Conservation (phyloP, 2,888 invertebrate species). For the Parnassius apollo region DNA sequence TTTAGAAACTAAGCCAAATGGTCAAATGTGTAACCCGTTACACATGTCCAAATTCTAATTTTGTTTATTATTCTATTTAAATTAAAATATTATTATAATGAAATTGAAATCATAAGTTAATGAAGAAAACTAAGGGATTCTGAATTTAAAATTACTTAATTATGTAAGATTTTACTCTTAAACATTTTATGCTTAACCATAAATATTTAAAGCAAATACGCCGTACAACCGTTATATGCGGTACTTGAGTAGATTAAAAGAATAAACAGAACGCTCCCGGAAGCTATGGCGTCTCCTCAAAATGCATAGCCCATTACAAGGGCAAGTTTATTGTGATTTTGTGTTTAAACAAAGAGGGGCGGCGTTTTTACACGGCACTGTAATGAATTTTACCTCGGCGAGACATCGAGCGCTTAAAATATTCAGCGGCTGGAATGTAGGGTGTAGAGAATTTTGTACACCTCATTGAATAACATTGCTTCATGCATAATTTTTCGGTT, state of each 20-base stretch:
- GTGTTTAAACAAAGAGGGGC: constrained; percentile 74
- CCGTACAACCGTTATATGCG: constrained; percentile 20
- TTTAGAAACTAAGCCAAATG: no score
- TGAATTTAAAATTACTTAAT: no score
- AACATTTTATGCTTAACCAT: neutral
- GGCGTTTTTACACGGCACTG: constrained; percentile 60
- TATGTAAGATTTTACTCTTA: no score
- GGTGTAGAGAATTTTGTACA: constrained; percentile 57
- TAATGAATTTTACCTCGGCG: constrained; percentile 65
- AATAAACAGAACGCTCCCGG: constrained; percentile 45
- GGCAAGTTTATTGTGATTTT: constrained; percentile 76
- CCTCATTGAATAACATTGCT: constrained; percentile 78
- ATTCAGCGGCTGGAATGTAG: constrained; percentile 60
- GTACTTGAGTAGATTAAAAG: constrained; percentile 46
- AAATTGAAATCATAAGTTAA: no score
- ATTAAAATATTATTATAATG: no score
- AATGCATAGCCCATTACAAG: constrained; percentile 71
- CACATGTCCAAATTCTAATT: no score
- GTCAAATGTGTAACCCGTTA: no score
- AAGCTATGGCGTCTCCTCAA: constrained; percentile 48
- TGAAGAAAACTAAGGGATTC: no score
- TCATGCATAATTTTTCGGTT: constrained; percentile 72
- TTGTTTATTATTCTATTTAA: no score
- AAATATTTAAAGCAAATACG: constrained; percentile 18
- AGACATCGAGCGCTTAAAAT: constrained; percentile 68